A percentile compares a stretch with the other conserved stretches of the same genome.
These are phyloP conservation scores for Probosciger aterrimus DNA, from an alignment of 2,113 vertebrate species.

Conservation along the genomic window DNA sequence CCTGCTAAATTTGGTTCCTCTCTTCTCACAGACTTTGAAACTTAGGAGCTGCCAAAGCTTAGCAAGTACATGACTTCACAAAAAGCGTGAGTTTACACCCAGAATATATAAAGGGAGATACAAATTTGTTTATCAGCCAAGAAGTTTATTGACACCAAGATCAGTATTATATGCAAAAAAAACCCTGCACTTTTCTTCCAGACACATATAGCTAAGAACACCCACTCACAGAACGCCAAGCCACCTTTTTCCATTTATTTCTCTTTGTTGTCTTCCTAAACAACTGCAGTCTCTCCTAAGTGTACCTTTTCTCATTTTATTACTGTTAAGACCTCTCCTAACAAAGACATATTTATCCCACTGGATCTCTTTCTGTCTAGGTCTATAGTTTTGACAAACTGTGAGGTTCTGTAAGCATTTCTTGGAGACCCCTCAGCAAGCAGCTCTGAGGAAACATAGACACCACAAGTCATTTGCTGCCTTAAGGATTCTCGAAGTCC, in stretches of 20 bases:
- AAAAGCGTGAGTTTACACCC: not conserved
- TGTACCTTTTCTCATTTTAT: not conserved
- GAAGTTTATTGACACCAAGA: not conserved
- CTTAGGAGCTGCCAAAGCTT: not conserved
- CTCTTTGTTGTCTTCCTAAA: not conserved
- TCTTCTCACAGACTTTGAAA: not conserved
- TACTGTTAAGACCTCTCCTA: not conserved
- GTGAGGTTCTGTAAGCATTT: not conserved
- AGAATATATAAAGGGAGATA: not conserved
- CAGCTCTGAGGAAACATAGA: not conserved
- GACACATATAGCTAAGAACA: not conserved
- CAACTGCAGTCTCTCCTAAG: not conserved
- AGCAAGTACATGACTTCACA: not conserved
- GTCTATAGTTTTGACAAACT: not conserved
- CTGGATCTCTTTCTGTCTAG: not conserved
- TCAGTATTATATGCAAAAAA: not conserved
- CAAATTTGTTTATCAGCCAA: not conserved
- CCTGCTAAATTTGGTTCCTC: constrained; percentile 20
- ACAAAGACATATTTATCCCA: not conserved
- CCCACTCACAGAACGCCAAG: not conserved
- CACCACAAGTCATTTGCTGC: not conserved
- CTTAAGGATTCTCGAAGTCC: not conserved
- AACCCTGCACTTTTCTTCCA: not conserved
- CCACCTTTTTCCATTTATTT: not conserved
- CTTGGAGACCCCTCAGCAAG: not conserved